phyloP scores from a whole-genome alignment of 2,797 vertebrate species.

The Coranthus polyacanthus region DNA sequence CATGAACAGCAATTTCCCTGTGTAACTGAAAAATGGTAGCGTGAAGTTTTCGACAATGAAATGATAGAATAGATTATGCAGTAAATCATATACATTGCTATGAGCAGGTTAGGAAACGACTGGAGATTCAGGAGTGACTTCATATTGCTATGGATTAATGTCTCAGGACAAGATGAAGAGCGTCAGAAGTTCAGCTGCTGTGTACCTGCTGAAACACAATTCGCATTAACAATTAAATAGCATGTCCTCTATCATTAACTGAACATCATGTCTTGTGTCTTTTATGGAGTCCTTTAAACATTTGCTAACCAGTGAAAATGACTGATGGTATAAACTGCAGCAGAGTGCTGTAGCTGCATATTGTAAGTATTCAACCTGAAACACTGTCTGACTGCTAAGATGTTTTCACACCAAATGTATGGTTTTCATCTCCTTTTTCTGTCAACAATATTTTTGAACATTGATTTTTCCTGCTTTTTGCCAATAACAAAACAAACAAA shows the following conservation, averaged over 20 bases:
- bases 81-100: background rate
- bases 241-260: conserved; percentile 38
- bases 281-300: conserved; percentile 34
- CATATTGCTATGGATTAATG: conserved; percentile 8
- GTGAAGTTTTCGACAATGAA: background rate
- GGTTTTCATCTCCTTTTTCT: too few species aligned
- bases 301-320: conserved; percentile 28
- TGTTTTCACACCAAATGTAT: too few species aligned
- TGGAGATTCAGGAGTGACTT: background rate
- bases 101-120: background rate
- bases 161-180: conserved; percentile 11
- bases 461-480: too few species aligned
- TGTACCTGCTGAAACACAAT: conserved; percentile 16
- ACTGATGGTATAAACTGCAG: conserved; percentile 23
- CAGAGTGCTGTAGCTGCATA: background rate
- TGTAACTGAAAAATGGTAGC: background rate
- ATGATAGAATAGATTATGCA: too few species aligned
- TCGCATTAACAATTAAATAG: conserved; percentile 41
- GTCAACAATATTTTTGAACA: too few species aligned
- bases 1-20: background rate
- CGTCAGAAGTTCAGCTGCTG: conserved; percentile 11
- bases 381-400: background rate
- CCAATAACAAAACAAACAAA: too few species aligned
- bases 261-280: conserved; percentile 30
- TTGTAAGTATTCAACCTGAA: background rate